phyloP scores from a whole-genome alignment of 2,797 vertebrate genomes.

The Austrolebias charrua region DNA sequence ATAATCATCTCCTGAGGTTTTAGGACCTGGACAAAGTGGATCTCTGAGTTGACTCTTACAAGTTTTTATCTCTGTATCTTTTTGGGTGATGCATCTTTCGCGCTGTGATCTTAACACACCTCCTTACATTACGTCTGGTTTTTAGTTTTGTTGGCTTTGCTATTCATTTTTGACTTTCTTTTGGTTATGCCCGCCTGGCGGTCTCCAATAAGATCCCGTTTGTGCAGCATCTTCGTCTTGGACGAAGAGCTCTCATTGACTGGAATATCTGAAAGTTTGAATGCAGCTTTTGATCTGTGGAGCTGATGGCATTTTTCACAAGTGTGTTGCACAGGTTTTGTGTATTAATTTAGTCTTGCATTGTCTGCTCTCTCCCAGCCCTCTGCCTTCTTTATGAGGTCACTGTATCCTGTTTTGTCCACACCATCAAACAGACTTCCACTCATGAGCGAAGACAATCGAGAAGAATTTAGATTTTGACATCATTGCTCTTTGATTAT shows the following conservation, averaged over 20 bases:
- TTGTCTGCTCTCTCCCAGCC: conserved; percentile 20
- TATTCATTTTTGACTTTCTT: conserved; percentile 62
- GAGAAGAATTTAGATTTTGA: conserved; percentile 69
- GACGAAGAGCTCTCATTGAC: conserved; percentile 62
- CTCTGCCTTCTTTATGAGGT: conserved; percentile 47
- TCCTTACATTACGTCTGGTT: conserved; percentile 14
- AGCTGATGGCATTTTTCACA: conserved; percentile 18
- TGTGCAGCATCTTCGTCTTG: conserved; percentile 68
- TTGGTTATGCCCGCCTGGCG: conserved; percentile 58
- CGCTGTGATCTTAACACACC: conserved; percentile 3
- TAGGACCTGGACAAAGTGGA: no score
- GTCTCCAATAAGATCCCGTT: conserved; percentile 65
- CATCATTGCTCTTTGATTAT: conserved; percentile 63
- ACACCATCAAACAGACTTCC: conserved; percentile 69
- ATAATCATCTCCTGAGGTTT: no score
- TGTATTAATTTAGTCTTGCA: conserved; percentile 2
- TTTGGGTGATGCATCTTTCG: no score
- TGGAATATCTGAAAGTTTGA: conserved; percentile 24
- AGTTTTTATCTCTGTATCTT: neutral
- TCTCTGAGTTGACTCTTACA: no score
- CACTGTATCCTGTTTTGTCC: conserved; percentile 73
- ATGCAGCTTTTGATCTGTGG: conserved; percentile 54
- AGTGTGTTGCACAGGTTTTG: conserved; percentile 9
- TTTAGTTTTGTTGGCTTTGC: conserved; percentile 31
- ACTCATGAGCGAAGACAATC: conserved; percentile 61